phyloP scores from a whole-genome alignment of 2,113 vertebrate species.

The Cyprinodon brontotheroides region DNA sequence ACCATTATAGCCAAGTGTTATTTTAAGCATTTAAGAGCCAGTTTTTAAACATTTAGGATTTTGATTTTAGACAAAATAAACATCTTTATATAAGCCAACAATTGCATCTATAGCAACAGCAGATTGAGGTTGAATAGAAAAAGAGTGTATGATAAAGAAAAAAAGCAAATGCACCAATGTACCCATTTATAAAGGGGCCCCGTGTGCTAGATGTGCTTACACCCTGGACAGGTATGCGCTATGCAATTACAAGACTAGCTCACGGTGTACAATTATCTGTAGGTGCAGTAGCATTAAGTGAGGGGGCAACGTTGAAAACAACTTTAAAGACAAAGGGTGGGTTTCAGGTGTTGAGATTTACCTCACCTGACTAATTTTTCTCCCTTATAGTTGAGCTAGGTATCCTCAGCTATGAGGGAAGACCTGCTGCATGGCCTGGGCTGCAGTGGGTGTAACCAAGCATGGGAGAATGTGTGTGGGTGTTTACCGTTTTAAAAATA shows the following conservation, averaged over 20 bases:
- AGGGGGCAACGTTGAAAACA: conserved; percentile 47
- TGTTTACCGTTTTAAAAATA: conserved; percentile 67
- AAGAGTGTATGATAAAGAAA: conserved; percentile 27
- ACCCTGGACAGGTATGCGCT: conserved; percentile 77
- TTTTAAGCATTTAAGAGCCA: not conserved
- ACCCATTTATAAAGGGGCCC: conserved; percentile 50
- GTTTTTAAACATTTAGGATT: not conserved
- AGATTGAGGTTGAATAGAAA: conserved; percentile 1
- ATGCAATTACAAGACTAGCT: conserved; percentile 68
- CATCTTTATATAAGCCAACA: conserved; percentile 8
- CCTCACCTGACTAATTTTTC: conserved; percentile 44
- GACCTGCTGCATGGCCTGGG: conserved; percentile 12
- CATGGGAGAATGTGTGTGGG: conserved; percentile 75
- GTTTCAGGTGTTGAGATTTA: conserved; percentile 64
- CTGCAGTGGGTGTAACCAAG: conserved; percentile 58
- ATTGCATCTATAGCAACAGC: not conserved
- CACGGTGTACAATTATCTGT: conserved; percentile 70
- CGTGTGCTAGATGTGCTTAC: conserved; percentile 62
- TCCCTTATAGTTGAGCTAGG: conserved; percentile 7
- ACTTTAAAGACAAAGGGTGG: conserved; percentile 58
- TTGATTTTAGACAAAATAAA: conserved; percentile 12
- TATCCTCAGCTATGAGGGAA: conserved; percentile 25
- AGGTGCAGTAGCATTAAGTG: conserved; percentile 62
- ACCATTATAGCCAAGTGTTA: not conserved
- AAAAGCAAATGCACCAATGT: conserved; percentile 19